phyloP scores from a whole-genome alignment of 1,140 invertebrate species.

The Platorchestia sp. region DNA sequence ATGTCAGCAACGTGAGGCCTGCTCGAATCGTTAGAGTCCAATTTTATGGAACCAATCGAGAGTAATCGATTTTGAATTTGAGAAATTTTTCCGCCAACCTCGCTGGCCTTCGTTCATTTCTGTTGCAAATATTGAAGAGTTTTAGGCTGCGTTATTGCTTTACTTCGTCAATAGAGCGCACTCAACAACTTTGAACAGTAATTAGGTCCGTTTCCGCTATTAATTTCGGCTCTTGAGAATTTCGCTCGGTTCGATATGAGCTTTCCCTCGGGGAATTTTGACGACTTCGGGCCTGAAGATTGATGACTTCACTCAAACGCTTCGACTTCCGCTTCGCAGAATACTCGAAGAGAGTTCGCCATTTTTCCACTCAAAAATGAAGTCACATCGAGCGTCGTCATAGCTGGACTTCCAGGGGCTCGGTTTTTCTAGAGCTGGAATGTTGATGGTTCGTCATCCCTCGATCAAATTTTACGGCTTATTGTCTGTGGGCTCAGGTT shows the following conservation, averaged over 20 bases:
- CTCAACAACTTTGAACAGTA: constrained; percentile 7
- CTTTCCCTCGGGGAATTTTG: background rate
- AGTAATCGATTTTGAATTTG: background rate
- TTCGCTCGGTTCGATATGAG: background rate
- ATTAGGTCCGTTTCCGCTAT: constrained; percentile 45
- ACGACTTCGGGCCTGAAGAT: constrained; percentile 45
- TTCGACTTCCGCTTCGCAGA: background rate
- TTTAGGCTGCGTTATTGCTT: background rate
- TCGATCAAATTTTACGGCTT: background rate
- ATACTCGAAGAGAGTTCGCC: background rate
- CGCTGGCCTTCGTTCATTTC: background rate
- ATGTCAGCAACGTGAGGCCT: background rate
- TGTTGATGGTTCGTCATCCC: background rate
- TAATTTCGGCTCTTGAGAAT: constrained; percentile 2
- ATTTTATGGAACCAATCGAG: background rate
- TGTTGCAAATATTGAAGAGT: constrained; percentile 14
- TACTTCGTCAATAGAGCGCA: constrained; percentile 4
- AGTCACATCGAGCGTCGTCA: background rate
- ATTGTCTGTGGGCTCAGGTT: background rate
- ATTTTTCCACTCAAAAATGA: background rate
- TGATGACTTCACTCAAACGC: background rate
- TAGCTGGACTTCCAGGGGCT: background rate
- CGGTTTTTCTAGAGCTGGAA: background rate
- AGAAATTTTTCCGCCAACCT: background rate
- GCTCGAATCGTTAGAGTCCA: background rate